phyloP scores from a whole-genome alignment of 2,113 vertebrate genomes.

The Bubo blakistoni region DNA sequence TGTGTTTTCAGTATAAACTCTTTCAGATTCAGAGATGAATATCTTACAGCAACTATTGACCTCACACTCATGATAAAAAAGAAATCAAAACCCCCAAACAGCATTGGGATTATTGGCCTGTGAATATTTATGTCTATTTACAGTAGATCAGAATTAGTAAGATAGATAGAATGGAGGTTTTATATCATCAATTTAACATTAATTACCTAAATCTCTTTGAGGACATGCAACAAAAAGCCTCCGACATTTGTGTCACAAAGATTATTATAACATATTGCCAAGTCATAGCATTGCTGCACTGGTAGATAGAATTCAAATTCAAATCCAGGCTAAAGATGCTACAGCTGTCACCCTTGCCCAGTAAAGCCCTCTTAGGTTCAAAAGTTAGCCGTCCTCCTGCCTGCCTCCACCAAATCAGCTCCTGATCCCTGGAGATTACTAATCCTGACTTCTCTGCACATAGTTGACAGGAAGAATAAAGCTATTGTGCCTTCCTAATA shows the following conservation, averaged over 20 bases:
- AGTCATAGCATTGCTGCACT: conserved; percentile 79
- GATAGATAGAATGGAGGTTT: conserved; percentile 70
- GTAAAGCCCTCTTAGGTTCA: conserved; percentile 87
- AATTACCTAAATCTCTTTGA: conserved; percentile 86
- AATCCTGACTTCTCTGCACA: conserved; percentile 80
- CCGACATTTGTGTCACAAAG: conserved; percentile 84
- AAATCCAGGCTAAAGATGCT: conserved; percentile 85
- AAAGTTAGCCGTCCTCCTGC: conserved; percentile 85
- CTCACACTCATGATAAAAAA: neutral
- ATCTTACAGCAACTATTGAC: conserved; percentile 43
- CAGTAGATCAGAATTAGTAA: conserved; percentile 78
- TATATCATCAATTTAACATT: conserved; percentile 86
- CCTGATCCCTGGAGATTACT: conserved; percentile 77
- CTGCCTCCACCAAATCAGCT: conserved; percentile 79
- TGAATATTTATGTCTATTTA: conserved; percentile 81
- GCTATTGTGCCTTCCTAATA: conserved; percentile 79
- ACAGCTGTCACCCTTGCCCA: conserved; percentile 85
- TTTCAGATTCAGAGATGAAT: neutral
- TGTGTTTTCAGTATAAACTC: neutral
- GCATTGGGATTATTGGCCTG: conserved; percentile 77
- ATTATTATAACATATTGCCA: conserved; percentile 85
- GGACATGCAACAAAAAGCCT: conserved; percentile 82
- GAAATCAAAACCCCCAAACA: conserved; percentile 50
- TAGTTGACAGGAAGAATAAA: conserved; percentile 83
- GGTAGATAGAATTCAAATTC: conserved; percentile 88